Evolutionary conservation across 2,113 vertebrate genomes (phyloP).

Genomic region (Pteropus alecto): DNA sequence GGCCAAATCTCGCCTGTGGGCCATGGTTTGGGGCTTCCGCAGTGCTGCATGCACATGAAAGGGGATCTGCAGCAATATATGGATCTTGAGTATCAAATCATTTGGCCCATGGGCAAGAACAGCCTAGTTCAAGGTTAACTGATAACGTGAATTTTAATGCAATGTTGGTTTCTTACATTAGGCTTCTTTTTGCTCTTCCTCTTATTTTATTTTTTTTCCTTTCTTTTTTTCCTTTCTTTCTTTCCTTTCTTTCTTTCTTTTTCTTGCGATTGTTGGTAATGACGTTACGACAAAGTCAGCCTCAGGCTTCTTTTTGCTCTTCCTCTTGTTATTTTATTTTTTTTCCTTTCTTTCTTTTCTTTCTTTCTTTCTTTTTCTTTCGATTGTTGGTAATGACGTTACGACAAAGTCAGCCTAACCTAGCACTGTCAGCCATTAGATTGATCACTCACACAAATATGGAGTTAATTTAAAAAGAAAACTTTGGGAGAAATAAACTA

Average conservation of each 20-base stretch:
- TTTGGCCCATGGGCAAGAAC: neutral
- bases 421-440: neutral
- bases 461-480: conserved; percentile 52
- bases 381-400: neutral
- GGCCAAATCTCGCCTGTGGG: conserved; percentile 35
- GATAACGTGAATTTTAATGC: neutral
- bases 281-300: no score
- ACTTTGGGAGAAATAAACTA: conserved; percentile 47
- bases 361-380: neutral
- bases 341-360: neutral
- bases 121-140: neutral
- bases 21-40: neutral
- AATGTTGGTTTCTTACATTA: neutral
- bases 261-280: no score
- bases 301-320: rapidly evolving
- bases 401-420: neutral
- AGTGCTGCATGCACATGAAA: neutral
- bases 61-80: neutral
- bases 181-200: neutral
- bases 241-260: neutral
- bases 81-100: neutral
- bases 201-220: neutral
- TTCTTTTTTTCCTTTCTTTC: neutral
- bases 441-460: neutral
- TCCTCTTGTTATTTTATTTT: no score